Base-by-base conservation (phyloP, 2,888 invertebrate genomes). In the Geotrupes spiniger region DNA sequence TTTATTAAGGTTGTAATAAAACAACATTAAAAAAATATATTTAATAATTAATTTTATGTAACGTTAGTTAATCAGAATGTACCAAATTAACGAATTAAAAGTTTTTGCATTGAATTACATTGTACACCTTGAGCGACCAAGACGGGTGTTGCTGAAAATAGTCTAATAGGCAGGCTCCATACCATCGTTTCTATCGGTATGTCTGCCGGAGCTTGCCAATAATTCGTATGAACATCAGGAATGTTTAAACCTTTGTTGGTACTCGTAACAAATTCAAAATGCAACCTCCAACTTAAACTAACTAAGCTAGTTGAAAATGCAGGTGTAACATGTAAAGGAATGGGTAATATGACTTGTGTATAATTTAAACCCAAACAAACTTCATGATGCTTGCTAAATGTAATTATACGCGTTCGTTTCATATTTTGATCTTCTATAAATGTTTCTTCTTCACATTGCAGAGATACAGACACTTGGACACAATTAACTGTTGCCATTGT, bases 141-240 rank as follows among this genome's bases (percentile, higher is more conserved):
- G 56, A 84, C 78, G 0, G 95, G 94, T 55, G 91, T 84, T 4
- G 96, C 92, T 0, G 97, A 92, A 73, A 92, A 93, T 49, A 98
- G 84, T 65, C 90, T 91, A 43, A 99, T 87, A 0, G 97, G 96
- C 44, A 98, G 78, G 75, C 97, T 94, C 98, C 98, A 99, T 9
- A 95, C 89, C 94, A 98, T 96, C 0, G 98, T 98, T 74, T 99
- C 97, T 49, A 98, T 95, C 8, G 92, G 85, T 21, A 96, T 78
- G 56, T 85, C 84, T 1, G 85, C 76, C 0, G 96, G 95, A 0
- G 92, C 95, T 62, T 85, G 86, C 87, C 95, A 92, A 11, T 78
- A 79, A 10, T 71, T 74, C 45, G 80, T 77, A 27, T 79, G 81
- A 16, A 79, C 76, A 16, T 80, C 77, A 3, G 81, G 80, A 16